These are phyloP conservation scores for Macrosoma leucophasiata DNA, from an alignment of 2,888 invertebrate genomes.

Conservation along the genomic window DNA sequence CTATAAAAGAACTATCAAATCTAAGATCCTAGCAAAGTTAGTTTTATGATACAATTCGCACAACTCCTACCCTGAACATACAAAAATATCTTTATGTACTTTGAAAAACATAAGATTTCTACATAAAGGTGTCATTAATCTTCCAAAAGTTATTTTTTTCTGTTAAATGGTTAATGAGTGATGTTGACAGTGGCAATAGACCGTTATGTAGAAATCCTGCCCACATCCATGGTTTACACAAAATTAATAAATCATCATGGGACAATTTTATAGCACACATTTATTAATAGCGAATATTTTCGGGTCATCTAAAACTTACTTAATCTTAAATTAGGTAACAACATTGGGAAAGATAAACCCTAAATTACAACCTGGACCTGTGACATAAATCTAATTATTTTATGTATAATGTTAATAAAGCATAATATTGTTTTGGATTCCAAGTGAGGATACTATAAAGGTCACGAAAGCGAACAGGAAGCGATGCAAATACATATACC, in stretches of 20 bases:
- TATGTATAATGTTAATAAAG: constrained; percentile 48
- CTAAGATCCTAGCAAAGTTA: constrained; percentile 68
- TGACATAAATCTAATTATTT: constrained; percentile 52
- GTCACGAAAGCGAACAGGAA: constrained; percentile 60
- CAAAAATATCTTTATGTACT: constrained; percentile 74
- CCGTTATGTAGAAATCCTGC: constrained; percentile 43
- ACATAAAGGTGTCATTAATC: constrained; percentile 39
- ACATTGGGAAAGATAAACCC: constrained; percentile 60
- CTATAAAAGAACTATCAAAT: constrained; percentile 71
- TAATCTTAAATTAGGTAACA: constrained; percentile 66
- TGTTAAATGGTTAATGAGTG: too few species aligned
- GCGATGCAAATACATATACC: constrained; percentile 52
- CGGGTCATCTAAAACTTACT: constrained; percentile 54
- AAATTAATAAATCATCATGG: constrained; percentile 44
- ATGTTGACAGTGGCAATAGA: too few species aligned
- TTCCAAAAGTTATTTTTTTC: constrained; percentile 13
- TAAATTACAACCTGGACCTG: constrained; percentile 71
- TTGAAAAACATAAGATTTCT: constrained; percentile 48
- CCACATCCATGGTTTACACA: constrained; percentile 41
- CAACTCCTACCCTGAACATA: constrained; percentile 64
- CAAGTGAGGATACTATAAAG: constrained; percentile 48
- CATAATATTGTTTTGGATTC: constrained; percentile 49
- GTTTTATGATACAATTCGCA: constrained; percentile 61
- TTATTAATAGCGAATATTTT: constrained; percentile 59
- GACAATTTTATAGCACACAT: constrained; percentile 63